These are phyloP conservation scores for Dasyurus viverrinus DNA, from an alignment of 2,113 vertebrate species.

Conservation along the genomic window DNA sequence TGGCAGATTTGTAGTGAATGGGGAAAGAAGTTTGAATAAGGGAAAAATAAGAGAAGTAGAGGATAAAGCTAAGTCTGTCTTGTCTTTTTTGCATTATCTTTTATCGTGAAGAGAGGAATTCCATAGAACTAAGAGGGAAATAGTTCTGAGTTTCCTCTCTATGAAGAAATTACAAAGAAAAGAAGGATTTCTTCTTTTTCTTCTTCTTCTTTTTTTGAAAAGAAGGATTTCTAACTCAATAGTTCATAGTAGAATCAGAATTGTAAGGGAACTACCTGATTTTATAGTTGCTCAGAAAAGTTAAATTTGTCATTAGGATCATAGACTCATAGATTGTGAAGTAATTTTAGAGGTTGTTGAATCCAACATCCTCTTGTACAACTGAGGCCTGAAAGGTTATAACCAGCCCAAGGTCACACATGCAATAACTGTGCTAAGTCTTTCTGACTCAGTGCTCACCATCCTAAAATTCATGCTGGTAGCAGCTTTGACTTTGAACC, in stretches of 20 bases:
- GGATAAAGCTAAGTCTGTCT: background rate
- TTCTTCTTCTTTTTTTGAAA: background rate
- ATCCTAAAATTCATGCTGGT: background rate
- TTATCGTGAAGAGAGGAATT: background rate
- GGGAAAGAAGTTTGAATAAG: background rate
- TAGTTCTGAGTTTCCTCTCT: background rate
- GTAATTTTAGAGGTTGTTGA: background rate
- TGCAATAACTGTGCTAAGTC: background rate
- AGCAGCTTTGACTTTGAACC: background rate
- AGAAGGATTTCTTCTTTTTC: background rate
- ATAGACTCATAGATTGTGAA: background rate
- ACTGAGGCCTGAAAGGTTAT: background rate
- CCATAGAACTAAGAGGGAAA: background rate
- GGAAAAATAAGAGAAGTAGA: background rate
- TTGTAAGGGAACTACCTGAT: too few species aligned
- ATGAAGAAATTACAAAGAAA: constrained; percentile 12
- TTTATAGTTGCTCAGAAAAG: too few species aligned
- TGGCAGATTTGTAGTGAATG: background rate
- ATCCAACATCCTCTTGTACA: background rate
- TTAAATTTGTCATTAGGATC: too few species aligned
- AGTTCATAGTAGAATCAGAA: too few species aligned
- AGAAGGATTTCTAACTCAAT: background rate
- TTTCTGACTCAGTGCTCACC: background rate
- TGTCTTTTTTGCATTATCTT: background rate
- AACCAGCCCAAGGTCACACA: background rate